Base-by-base conservation (phyloP, 2,888 invertebrate genomes). In the Catocala sponsa region DNA sequence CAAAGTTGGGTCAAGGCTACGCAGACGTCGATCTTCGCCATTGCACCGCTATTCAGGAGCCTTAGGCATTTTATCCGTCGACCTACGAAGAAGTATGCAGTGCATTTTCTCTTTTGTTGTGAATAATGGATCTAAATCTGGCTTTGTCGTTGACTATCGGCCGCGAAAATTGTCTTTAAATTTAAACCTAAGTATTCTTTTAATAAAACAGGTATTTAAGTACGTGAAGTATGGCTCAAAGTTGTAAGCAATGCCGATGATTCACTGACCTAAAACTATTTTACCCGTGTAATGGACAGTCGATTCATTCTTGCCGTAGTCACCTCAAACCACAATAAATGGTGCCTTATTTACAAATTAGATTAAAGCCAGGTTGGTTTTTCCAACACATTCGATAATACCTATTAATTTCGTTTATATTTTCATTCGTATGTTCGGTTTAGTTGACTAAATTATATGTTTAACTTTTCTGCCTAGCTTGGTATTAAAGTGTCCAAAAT, bases 1-100 rank as follows among this genome's bases (percentile, higher is more conserved):
- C 11, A 41, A 44, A 75, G 75, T 61, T 75, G 58, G 78, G 75
- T 75, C 75, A 75, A 75, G 75, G 75, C 57, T 59, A 63, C 48
- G 11, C 43, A 50, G 50, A 44, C 59, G 44, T 57, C 65, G 50
- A 52, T 61, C 47, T 55, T 55, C 60, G 63, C 65, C 56, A 59
- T 67, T 63, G 56, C 64, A 60, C 57, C 50, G 68, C 75, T 75
- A 78, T 77, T 78, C 78, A 69, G 53, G 65, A 76, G 66, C 60
- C 63, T 62, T 33, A 62, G 53, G 64, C 55, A 41, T 35, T 62
- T 44, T 44, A 32, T n/a, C 12, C 25, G 32, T 32, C 7, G 12
- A 32, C 55, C 32, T 33, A 48, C 41, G 32, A 33, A 42, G 2
- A 44, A 44, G 44, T 33, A 10, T 12, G 12, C 6, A 5, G 6